Conservation (phyloP, 2,888 invertebrate genomes). For the Nemotelus pantherinus region DNA sequence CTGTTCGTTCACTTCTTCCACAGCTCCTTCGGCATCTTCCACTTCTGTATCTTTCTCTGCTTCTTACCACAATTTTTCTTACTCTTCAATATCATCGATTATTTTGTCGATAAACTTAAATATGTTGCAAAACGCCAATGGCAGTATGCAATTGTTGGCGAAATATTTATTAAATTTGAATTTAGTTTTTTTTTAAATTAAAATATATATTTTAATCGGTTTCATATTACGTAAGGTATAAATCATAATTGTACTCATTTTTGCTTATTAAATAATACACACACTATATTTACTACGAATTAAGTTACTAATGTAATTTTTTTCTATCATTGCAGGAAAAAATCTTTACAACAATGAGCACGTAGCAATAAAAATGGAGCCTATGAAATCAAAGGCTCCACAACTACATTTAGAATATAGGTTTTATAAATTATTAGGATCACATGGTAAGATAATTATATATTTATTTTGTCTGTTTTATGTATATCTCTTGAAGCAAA, state of each 20-base stretch:
- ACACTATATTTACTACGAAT: neutral
- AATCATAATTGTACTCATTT: neutral
- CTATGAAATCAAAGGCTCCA: constrained; percentile 99
- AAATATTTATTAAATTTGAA: too few relatives aligned
- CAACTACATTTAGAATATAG: constrained; percentile 99
- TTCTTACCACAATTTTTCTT: too few relatives aligned
- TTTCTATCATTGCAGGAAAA: constrained; percentile 82
- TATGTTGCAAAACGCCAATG: too few relatives aligned
- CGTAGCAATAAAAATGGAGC: constrained; percentile 99
- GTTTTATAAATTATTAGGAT: constrained; percentile 99
- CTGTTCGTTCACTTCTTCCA: too few relatives aligned
- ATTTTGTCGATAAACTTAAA: too few relatives aligned
- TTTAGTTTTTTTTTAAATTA: neutral
- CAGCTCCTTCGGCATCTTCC: too few relatives aligned
- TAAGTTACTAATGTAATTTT: neutral
- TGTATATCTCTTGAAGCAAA: constrained; percentile 33
- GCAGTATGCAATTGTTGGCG: too few relatives aligned
- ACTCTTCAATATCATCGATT: too few relatives aligned
- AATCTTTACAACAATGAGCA: constrained; percentile 99
- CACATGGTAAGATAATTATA: constrained; percentile 80
- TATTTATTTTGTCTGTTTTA: constrained; percentile 51
- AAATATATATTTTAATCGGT: neutral
- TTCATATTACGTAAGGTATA: neutral
- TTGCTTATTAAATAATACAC: neutral
- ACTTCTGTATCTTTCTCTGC: too few relatives aligned